Percentiles rank a stretch among this genome's conserved stretches.
Conservation (phyloP, 2,113 vertebrate species). For the Agapornis roseicollis region DNA sequence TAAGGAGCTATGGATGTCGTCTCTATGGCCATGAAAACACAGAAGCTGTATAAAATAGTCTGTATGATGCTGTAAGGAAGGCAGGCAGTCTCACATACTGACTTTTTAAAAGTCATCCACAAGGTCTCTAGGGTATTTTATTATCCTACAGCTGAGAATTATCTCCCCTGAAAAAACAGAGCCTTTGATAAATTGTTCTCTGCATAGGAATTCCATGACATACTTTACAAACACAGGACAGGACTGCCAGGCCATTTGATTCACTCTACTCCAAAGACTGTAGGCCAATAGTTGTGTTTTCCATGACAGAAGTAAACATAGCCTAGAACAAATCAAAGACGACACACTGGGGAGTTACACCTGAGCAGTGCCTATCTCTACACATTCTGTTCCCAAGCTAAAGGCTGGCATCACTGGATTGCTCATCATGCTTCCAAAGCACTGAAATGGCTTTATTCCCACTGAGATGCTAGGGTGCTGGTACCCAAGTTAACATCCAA, state of each 20-base stretch:
- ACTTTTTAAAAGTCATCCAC: not conserved
- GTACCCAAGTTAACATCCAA: not conserved
- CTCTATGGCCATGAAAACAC: not conserved
- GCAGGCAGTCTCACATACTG: not conserved
- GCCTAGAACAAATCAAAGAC: not conserved
- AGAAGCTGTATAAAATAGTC: not conserved
- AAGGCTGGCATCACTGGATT: not conserved
- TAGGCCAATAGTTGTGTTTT: not conserved
- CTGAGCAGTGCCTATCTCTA: not conserved
- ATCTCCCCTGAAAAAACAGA: not conserved
- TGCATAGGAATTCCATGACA: not conserved
- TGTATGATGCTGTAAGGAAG: rapidly evolving
- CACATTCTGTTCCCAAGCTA: not conserved
- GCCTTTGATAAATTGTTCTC: not conserved
- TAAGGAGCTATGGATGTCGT: not conserved
- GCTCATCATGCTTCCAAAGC: not conserved
- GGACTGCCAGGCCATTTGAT: not conserved
- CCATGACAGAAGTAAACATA: not conserved
- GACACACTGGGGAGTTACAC: not conserved
- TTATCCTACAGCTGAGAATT: not conserved
- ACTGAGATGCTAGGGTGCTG: not conserved
- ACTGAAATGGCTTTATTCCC: not conserved
- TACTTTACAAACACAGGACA: not conserved
- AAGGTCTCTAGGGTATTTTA: not conserved
- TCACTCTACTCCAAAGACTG: not conserved